phyloP scores from a whole-genome alignment of 1,140 invertebrate species.

The Drosophila littoralis region DNA sequence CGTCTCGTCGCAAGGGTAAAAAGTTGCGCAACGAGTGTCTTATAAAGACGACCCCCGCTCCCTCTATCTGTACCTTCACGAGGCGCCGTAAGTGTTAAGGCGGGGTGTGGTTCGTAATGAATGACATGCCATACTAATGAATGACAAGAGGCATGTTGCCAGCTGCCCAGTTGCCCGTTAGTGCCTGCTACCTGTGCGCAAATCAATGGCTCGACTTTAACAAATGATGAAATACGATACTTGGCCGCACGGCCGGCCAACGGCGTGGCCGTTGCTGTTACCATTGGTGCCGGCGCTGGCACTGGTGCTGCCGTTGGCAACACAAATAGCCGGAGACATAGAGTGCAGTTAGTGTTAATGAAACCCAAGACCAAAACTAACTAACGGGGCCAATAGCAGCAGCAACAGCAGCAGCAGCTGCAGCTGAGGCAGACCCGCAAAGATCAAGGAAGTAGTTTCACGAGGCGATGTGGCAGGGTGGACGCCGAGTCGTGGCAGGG shows the following conservation, averaged over 20 bases:
- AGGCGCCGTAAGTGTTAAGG: not conserved
- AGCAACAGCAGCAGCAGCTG: not conserved
- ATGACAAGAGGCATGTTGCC: conserved; percentile 47
- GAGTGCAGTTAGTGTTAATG: conserved; percentile 49
- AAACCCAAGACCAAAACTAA: conserved; percentile 32
- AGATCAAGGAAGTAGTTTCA: too few species aligned
- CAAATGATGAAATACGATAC: conserved; percentile 75
- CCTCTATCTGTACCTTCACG: not conserved
- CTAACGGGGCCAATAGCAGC: conserved; percentile 47
- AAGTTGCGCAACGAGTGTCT: conserved; percentile 48
- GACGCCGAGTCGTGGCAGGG: not conserved
- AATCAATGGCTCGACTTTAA: conserved; percentile 68
- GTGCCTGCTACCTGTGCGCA: conserved; percentile 34
- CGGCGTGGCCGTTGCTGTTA: not conserved
- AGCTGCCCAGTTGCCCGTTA: conserved; percentile 30
- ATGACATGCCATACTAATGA: conserved; percentile 73
- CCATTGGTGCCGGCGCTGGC: conserved; percentile 1
- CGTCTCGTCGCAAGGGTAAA: conserved; percentile 42
- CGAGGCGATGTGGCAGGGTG: too few species aligned
- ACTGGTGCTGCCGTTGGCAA: conserved; percentile 23
- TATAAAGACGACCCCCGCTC: not conserved
- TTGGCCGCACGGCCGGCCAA: conserved; percentile 47
- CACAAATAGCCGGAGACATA: conserved; percentile 30
- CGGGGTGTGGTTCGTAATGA: conserved; percentile 44
- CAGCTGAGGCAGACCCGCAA: too few species aligned